Conservation (phyloP, 2,113 vertebrate genomes). For the Siniperca chuatsi region DNA sequence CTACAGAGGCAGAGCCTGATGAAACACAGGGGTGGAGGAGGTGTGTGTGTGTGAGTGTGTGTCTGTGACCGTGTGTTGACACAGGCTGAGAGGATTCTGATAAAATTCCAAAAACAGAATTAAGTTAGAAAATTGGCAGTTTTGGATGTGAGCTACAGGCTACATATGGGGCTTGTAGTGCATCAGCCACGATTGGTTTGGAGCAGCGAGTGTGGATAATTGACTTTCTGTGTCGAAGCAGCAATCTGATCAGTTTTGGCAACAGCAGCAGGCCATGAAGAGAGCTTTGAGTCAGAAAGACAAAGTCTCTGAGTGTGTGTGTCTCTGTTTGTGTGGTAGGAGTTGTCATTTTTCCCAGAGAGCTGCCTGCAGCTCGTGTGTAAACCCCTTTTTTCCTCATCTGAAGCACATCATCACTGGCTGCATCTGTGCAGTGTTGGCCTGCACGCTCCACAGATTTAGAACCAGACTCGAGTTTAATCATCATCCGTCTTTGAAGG, state of each 20-base stretch:
- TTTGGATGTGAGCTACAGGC: constrained; percentile 32
- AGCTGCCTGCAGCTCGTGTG: constrained; percentile 29
- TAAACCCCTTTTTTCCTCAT: constrained; percentile 11
- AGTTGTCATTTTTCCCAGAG: constrained; percentile 20
- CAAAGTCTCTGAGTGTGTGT: constrained; percentile 42
- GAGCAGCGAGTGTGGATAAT: constrained; percentile 51
- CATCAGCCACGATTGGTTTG: constrained; percentile 38
- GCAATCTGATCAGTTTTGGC: constrained; percentile 67
- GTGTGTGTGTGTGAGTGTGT: constrained; percentile 24
- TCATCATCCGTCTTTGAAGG: constrained; percentile 48
- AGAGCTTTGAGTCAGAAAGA: constrained; percentile 61
- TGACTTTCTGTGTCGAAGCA: constrained; percentile 54
- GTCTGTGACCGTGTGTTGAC: constrained; percentile 3
- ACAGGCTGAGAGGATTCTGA: constrained; percentile 30
- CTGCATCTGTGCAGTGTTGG: constrained; percentile 19
- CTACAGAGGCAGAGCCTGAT: constrained; percentile 69
- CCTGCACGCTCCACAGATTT: constrained; percentile 19
- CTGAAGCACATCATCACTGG: constrained; percentile 14
- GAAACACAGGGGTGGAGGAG: constrained; percentile 68
- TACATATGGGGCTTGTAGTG: constrained; percentile 19
- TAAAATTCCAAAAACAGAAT: constrained; percentile 21
- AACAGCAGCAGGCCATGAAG: constrained; percentile 55
- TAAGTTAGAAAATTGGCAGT: constrained; percentile 35
- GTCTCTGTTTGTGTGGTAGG: constrained; percentile 25
- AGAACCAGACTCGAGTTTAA: constrained; percentile 29